Evolutionary conservation across 2,797 vertebrate genomes (phyloP), one percentile per base, ranked within the genome.

Genomic region (Hoplostethus mediterraneus): DNA sequence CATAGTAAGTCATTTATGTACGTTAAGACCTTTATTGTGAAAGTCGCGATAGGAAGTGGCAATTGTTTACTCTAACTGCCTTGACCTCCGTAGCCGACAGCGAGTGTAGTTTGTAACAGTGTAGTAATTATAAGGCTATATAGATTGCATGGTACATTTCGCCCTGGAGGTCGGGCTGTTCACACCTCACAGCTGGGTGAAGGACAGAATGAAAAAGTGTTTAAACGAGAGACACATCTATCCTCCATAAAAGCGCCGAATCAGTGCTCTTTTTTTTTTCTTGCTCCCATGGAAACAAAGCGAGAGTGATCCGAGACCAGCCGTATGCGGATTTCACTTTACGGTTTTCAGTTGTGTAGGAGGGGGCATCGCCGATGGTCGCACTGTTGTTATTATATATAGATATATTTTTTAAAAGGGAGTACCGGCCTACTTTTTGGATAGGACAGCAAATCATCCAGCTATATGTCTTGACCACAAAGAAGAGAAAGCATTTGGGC

Each of bases 241-340:
- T 10, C 11, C 10, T 42, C 10, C 8, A 42, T 42, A 10, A 42
- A 42, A 42, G 9, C 40, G 40, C 40, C 40, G 40, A 30, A 21
- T 4, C 53, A 4, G 4, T 0, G 25, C 25, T 14, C 2, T 4
- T 2, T 28, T 48, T 28, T 48, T 36, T 51, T 57, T 36, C 40
- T 10, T 0, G 55, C 31, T 55, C 7, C 40, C 6, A 12, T 52
- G 70, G 67, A 79, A 75, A 81, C 84, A 86, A 82, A 85, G 78
- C 72, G 25, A 73, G 8, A 47, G 17, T 48, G 59, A 56, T 56
- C n/a, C 47, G 12, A 63, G 47, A 49, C 40, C 16, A 10, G 30
- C 30, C 47, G 42, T 56, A 84, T 60, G 80, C 78, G 71, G 81
- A 67, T 75, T 59, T 74, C 9, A 71, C 75, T 71, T 62, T 44